A percentile compares a stretch with the other conserved stretches of the same genome.
phyloP scores from a whole-genome alignment of 2,888 invertebrate genomes.

The Netelia melanura region DNA sequence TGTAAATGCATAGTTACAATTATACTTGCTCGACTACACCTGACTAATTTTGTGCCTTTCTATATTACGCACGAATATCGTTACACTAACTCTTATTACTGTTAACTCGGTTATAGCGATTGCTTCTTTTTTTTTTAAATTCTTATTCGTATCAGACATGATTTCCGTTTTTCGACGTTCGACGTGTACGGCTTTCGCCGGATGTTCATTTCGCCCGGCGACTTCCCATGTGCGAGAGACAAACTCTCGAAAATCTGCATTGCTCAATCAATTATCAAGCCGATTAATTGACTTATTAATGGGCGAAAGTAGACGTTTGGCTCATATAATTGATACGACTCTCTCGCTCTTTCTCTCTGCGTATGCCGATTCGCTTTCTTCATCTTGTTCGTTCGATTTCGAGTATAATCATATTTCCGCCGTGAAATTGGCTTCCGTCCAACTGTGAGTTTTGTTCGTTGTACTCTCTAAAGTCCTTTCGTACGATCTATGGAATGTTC shows the following conservation, averaged over 20 bases:
- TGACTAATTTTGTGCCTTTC: conserved; percentile 61
- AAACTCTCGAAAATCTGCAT: conserved; percentile 20
- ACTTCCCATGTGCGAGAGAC: not conserved
- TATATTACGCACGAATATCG: conserved; percentile 43
- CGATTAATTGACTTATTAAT: conserved; percentile 65
- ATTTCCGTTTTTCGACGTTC: conserved; percentile 34
- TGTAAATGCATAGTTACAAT: conserved; percentile 41
- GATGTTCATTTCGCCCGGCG: conserved; percentile 25
- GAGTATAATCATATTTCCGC: conserved; percentile 57
- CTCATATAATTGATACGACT: conserved; percentile 39
- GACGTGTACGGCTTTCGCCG: conserved; percentile 48
- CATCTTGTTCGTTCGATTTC: conserved; percentile 57
- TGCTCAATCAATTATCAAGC: conserved; percentile 48
- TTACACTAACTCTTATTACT: conserved; percentile 43
- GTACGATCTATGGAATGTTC: not conserved
- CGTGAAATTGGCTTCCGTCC: conserved; percentile 64
- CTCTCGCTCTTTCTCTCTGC: not conserved
- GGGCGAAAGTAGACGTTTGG: conserved; percentile 57
- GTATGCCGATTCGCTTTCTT: conserved; percentile 65
- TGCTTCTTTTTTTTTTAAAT: conserved; percentile 28
- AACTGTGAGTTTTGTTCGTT: conserved; percentile 53
- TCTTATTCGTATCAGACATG: not conserved
- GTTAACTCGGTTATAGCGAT: conserved; percentile 37
- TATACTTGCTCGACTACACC: conserved; percentile 60
- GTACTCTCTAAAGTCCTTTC: conserved; percentile 22